Percentiles rank a stretch among this genome's conserved stretches.
Evolutionary conservation across 2,797 vertebrate genomes (phyloP).

Genomic region (Pogoniulus pusillus): DNA sequence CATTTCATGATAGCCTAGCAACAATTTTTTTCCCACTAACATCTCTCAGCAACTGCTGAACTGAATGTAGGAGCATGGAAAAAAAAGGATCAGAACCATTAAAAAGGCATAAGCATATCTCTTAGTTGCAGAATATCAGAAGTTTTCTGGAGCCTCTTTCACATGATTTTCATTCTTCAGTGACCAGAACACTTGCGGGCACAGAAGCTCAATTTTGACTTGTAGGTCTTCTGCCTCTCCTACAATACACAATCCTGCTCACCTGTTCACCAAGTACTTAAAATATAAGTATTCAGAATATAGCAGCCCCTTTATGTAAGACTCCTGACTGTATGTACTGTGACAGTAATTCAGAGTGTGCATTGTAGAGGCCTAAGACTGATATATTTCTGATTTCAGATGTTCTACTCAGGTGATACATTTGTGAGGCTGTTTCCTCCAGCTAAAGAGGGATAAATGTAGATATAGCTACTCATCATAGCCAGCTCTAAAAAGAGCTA

Average conservation of each 20-base stretch:
- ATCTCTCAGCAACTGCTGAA: slow-evolving; percentile 25
- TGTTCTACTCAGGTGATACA: slow-evolving; percentile 16
- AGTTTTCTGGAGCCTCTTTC: not conserved
- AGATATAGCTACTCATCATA: not conserved
- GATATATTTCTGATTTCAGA: not conserved
- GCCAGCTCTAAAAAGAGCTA: not conserved
- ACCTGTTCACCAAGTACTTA: not conserved
- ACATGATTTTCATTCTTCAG: slow-evolving; percentile 4
- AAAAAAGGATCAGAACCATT: not conserved
- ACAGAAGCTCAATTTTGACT: not conserved
- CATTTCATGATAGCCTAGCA: slow-evolving; percentile 46
- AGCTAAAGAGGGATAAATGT: not conserved
- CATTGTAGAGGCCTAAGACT: not conserved
- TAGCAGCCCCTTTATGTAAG: not conserved
- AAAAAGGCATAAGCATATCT: slow-evolving; percentile 22
- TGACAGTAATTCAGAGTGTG: not conserved
- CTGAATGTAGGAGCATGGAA: slow-evolving; percentile 8
- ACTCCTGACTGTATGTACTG: not conserved
- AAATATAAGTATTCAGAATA: not conserved
- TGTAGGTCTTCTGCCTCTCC: not conserved
- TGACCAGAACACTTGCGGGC: not conserved
- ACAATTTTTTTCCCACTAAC: slow-evolving; percentile 39
- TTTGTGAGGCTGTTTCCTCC: not conserved
- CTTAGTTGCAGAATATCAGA: not conserved
- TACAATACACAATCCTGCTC: not conserved